Evolutionary conservation across 1,140 invertebrate genomes (phyloP).

Genomic region (Drosophila burlai): DNA sequence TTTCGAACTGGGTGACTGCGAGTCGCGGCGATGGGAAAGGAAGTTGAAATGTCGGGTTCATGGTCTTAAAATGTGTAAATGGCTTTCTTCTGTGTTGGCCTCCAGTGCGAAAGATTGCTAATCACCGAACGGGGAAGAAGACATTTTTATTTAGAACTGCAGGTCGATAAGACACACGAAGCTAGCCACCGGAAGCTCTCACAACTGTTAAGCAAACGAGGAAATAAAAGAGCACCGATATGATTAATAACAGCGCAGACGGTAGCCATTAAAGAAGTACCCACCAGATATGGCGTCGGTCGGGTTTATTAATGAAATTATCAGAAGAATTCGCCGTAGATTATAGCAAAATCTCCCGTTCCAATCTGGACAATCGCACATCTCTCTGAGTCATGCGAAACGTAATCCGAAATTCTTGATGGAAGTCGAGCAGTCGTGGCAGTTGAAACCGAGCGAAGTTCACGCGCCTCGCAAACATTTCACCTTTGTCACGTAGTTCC

Average conservation of each 20-base stretch:
- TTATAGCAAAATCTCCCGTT: background rate
- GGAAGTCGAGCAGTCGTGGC: background rate
- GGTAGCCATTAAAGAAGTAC: background rate
- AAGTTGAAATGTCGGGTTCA: constrained; percentile 69
- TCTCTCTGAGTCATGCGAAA: constrained; percentile 18
- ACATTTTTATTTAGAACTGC: constrained; percentile 23
- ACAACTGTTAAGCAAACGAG: constrained; percentile 16
- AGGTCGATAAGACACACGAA: constrained; percentile 8
- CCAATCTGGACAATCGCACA: constrained; percentile 20
- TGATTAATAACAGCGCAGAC: constrained; percentile 1
- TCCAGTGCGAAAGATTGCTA: constrained; percentile 41
- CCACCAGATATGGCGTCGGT: constrained; percentile 8
- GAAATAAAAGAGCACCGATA: constrained; percentile 15
- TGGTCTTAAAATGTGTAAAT: constrained; percentile 38
- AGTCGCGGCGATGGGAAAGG: constrained; percentile 61
- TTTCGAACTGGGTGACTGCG: constrained; percentile 42
- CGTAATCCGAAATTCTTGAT: constrained; percentile 14
- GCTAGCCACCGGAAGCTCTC: constrained; percentile 14
- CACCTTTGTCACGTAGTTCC: constrained; percentile 65
- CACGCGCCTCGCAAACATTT: constrained; percentile 42
- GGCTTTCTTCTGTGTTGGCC: constrained; percentile 22
- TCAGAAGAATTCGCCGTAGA: background rate
- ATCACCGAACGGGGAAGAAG: constrained; percentile 18
- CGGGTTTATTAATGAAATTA: constrained; percentile 2
- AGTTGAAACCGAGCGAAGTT: constrained; percentile 24